Evolutionary conservation across 2,888 invertebrate genomes (phyloP).

Genomic region (Latheticus oryzae): DNA sequence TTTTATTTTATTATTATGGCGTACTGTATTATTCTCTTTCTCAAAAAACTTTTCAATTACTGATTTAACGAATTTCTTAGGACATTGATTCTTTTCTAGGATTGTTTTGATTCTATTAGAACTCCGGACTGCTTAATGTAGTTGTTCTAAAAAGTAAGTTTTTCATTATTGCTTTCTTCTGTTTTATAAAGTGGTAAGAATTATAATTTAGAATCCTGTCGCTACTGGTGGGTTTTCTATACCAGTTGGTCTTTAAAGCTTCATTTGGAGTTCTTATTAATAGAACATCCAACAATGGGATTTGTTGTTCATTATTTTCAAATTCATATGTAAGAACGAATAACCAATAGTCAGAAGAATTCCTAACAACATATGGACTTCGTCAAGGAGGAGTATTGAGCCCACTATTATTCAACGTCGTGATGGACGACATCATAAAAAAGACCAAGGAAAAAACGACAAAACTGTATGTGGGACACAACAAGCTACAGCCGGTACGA

Average conservation of each 20-base stretch:
- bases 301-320: constrained; percentile 1
- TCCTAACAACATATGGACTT: no score
- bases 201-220: constrained; percentile 1
- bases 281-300: background rate
- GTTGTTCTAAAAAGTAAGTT: background rate
- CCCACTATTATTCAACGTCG: no score
- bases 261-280: background rate
- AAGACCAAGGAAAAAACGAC: no score
- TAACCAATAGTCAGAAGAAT: no score
- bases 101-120: background rate
- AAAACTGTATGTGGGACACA: no score
- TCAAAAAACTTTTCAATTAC: background rate
- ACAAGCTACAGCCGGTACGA: no score
- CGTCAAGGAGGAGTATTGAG: no score
- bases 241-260: background rate
- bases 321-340: background rate
- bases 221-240: constrained; percentile 1
- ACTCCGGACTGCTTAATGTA: background rate
- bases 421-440: no score
- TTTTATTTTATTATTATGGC: background rate
- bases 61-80: background rate
- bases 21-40: background rate
- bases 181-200: background rate
- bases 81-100: background rate
- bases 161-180: background rate